Conservation (phyloP, 2,888 invertebrate genomes). For the Xestia sexstrigata region DNA sequence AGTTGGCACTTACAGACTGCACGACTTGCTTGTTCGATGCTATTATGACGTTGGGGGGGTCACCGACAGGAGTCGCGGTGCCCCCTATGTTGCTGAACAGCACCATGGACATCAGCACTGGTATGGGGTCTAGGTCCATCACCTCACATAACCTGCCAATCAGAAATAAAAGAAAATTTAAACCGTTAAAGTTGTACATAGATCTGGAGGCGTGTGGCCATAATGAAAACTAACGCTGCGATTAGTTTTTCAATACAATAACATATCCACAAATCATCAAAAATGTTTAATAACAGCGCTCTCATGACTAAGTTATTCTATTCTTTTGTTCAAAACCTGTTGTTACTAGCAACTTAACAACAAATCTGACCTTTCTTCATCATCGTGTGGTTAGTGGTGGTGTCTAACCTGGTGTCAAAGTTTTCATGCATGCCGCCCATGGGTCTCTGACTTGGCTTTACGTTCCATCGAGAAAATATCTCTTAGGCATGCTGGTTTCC, state of each 20-base stretch:
- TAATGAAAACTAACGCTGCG: not conserved
- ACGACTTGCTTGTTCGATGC: conserved; percentile 94
- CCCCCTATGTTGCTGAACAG: conserved; percentile 97
- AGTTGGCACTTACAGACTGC: conserved; percentile 90
- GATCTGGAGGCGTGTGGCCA: not conserved
- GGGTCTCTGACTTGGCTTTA: too few relatives aligned
- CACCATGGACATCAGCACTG: conserved; percentile 96
- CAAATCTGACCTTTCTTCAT: too few relatives aligned
- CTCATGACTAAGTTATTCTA: too few relatives aligned
- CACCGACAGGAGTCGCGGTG: conserved; percentile 96
- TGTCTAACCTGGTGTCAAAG: too few relatives aligned
- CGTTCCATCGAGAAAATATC: too few relatives aligned
- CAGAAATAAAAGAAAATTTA: not conserved
- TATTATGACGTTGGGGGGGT: conserved; percentile 98
- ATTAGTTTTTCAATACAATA: too few relatives aligned
- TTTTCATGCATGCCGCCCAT: too few relatives aligned
- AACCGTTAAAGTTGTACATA: not conserved
- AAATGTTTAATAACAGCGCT: not conserved
- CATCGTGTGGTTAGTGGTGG: too few relatives aligned
- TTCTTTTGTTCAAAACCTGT: not conserved
- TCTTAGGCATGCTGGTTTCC: too few relatives aligned
- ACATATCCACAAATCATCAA: too few relatives aligned
- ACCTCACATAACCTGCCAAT: conserved; percentile 95
- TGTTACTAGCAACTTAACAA: not conserved
- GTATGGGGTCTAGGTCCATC: conserved; percentile 96